Evolutionary conservation across 2,113 vertebrate species (phyloP).

Genomic region (Electrona antarctica): DNA sequence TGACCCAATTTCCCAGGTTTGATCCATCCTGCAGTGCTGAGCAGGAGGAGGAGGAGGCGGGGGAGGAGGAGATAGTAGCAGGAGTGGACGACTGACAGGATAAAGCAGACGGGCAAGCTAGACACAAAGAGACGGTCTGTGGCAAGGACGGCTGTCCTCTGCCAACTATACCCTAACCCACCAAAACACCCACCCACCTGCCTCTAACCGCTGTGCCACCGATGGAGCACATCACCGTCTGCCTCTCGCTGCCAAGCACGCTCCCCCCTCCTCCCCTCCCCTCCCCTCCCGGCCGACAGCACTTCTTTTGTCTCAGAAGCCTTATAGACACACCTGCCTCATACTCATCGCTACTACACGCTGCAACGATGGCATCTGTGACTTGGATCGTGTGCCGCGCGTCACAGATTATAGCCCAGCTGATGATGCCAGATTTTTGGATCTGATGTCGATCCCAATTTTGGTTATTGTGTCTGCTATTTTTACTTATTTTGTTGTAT

Average conservation of each 20-base stretch:
- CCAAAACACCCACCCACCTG: slow-evolving; percentile 23
- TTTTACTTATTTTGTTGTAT: too few relatives aligned
- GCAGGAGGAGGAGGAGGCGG: slow-evolving; percentile 44
- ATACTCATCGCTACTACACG: too few relatives aligned
- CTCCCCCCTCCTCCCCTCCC: not conserved
- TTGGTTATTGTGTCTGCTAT: too few relatives aligned
- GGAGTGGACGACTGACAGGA: not conserved
- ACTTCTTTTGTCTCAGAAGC: slow-evolving; percentile 47
- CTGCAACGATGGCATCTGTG: too few relatives aligned
- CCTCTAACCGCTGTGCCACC: slow-evolving; percentile 10
- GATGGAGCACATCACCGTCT: slow-evolving; percentile 54
- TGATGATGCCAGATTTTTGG: too few relatives aligned
- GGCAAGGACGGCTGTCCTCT: slow-evolving; percentile 50
- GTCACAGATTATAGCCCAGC: too few relatives aligned
- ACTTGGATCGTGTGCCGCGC: too few relatives aligned
- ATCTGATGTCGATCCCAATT: too few relatives aligned
- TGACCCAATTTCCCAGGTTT: slow-evolving; percentile 81
- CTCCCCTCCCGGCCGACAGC: too few relatives aligned
- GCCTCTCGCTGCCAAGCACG: slow-evolving; percentile 40
- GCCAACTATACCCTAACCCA: slow-evolving; percentile 44
- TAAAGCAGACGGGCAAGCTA: slow-evolving; percentile 29
- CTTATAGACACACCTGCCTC: too few relatives aligned
- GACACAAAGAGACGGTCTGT: slow-evolving; percentile 58
- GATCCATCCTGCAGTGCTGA: slow-evolving; percentile 61
- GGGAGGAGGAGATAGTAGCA: not conserved